Evolutionary conservation across 1,140 invertebrate genomes (phyloP), one percentile per base, ranked within the genome.

Genomic region (Pomacea maculata): DNA sequence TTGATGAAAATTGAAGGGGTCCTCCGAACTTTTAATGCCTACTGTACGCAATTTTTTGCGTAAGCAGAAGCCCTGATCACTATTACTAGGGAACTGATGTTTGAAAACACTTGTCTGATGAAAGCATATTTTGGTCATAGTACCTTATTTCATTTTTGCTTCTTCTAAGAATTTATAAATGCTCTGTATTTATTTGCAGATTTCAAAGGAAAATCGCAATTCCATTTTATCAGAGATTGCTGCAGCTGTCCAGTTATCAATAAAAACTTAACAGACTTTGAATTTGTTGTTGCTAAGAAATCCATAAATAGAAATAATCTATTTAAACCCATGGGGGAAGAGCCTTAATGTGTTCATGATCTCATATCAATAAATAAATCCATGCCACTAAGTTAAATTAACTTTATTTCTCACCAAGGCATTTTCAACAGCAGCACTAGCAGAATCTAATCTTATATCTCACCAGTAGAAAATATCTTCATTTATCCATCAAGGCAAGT

Each of bases 121-220:
- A 72, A 70, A 1, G 73, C 52, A 6, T 67, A 34, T 55, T 52
- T 29, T 17, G 57, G 29, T 25, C 25, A 25, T 25, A 25, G 25
- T 25, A 25, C 25, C 34, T 17, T 29, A 55, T 73, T 15, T 11
- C 21, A 52, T 73, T 29, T 80, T 34, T 80, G 61, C 70, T 79
- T 29, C 78, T 78, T 45, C 34, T 45, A 2, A 45, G 34, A 45
- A 45, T 45, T 45, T 45, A 45, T 45, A 45, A 4, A 45, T 45
- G 34, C 6, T 45, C 34, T 45, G 1, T 4, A 45, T 45, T 45
- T 4, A 45, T 45, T 45, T 72, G 54, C 78, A 86, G 85, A 54
- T 86, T 15, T 81, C 83, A 54, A 80, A 73, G 72, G 73, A 75
- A 54, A 86, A 86, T 80, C 82, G 85, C 78, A 80, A 86, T 79